phyloP scores from a whole-genome alignment of 2,113 vertebrate genomes.

The Bagarius yarrelli region DNA sequence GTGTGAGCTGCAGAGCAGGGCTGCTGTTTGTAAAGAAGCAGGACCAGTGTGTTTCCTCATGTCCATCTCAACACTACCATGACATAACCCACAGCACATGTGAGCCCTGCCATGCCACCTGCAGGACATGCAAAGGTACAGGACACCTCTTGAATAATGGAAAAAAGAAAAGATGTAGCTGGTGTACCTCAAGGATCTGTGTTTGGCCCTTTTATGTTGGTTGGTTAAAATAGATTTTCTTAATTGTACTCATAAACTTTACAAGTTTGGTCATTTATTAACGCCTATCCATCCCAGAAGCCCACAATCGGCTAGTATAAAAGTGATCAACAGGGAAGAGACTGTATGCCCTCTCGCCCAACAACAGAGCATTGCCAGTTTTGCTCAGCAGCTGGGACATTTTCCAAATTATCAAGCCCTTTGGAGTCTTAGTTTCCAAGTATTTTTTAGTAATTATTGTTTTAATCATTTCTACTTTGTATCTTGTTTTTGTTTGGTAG shows the following conservation, averaged over 20 bases:
- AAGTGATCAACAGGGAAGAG: neutral
- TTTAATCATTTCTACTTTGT: neutral
- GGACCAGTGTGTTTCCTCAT: slow-evolving; percentile 71
- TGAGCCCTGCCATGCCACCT: slow-evolving; percentile 82
- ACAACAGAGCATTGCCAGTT: neutral
- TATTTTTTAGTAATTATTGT: too few species aligned
- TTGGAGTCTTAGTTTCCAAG: too few species aligned
- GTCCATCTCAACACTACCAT: slow-evolving; percentile 77
- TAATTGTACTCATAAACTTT: neutral
- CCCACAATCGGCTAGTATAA: neutral
- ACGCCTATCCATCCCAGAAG: neutral
- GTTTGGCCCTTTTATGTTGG: neutral
- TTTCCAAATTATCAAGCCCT: too few species aligned
- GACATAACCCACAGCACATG: slow-evolving; percentile 67
- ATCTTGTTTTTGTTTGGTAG: slow-evolving; percentile 61
- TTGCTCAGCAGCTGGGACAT: neutral
- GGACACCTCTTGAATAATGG: neutral
- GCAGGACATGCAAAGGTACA: slow-evolving; percentile 79
- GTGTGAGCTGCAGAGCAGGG: slow-evolving; percentile 74
- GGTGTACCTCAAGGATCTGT: neutral
- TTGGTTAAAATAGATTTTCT: neutral
- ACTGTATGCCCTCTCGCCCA: neutral
- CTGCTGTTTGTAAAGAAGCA: slow-evolving; percentile 76
- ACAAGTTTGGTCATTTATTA: neutral
- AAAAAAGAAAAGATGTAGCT: neutral